phyloP scores from a whole-genome alignment of 1,140 invertebrate genomes.

The Oncopeltus fasciatus region DNA sequence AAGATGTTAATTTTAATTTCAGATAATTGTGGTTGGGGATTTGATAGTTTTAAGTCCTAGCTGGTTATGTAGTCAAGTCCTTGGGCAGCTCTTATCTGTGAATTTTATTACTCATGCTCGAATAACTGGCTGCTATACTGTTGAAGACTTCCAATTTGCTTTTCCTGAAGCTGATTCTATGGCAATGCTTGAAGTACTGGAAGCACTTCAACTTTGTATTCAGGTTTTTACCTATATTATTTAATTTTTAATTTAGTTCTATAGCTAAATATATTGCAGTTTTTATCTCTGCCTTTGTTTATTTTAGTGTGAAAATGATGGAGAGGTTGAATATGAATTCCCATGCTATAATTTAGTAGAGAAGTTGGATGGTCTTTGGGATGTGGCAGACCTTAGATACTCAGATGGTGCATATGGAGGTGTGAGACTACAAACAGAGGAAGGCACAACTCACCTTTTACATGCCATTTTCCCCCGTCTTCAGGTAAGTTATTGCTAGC shows the following conservation, averaged over 20 bases:
- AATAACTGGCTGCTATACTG: slow-evolving; percentile 58
- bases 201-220: slow-evolving; percentile 55
- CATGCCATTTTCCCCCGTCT: slow-evolving; percentile 53
- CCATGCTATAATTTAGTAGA: slow-evolving; percentile 64
- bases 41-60: slow-evolving; percentile 56
- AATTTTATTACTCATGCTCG: slow-evolving; percentile 47
- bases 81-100: slow-evolving; percentile 54
- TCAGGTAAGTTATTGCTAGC: slow-evolving; percentile 42
- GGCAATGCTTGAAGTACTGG: slow-evolving; percentile 51
- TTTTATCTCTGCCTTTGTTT: background rate
- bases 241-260: background rate
- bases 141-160: slow-evolving; percentile 63
- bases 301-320: slow-evolving; percentile 53
- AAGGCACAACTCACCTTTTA: slow-evolving; percentile 43
- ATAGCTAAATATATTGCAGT: too few relatives aligned
- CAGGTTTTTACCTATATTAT: slow-evolving; percentile 31
- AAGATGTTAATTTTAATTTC: too few relatives aligned
- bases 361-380: slow-evolving; percentile 57
- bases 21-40: slow-evolving; percentile 33
- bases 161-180: slow-evolving; percentile 58
- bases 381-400: slow-evolving; percentile 43
- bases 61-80: slow-evolving; percentile 57
- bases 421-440: slow-evolving; percentile 41
- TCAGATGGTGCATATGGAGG: slow-evolving; percentile 50
- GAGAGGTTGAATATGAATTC: slow-evolving; percentile 65